phyloP scores from a whole-genome alignment of 2,797 vertebrate species.

The Pseudocheirus occidentalis region DNA sequence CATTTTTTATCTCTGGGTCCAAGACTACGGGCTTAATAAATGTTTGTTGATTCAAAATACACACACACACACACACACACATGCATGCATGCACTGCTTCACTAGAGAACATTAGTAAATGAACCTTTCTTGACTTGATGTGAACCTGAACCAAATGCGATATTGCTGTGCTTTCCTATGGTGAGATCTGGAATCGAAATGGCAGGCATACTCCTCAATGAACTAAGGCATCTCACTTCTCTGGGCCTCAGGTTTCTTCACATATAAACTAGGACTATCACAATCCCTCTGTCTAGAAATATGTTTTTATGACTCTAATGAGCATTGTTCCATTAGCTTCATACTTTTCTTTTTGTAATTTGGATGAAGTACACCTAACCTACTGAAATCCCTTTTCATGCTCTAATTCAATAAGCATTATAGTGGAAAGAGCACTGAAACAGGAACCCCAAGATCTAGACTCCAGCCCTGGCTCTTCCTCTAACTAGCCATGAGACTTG shows the following conservation, averaged over 20 bases:
- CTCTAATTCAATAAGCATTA: not conserved
- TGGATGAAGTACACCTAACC: not conserved
- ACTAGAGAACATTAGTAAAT: not conserved
- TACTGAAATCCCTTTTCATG: not conserved
- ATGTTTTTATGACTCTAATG: not conserved
- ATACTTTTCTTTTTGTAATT: not conserved
- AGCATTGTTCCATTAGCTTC: not conserved
- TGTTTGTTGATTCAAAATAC: not conserved
- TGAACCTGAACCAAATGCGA: not conserved
- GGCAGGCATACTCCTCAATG: not conserved
- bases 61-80: no score
- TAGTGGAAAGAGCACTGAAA: not conserved
- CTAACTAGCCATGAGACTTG: not conserved
- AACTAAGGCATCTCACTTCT: not conserved
- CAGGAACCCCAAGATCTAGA: not conserved
- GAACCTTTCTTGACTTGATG: not conserved
- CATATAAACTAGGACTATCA: not conserved
- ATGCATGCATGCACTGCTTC: not conserved
- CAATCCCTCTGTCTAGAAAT: not conserved
- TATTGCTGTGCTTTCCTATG: not conserved
- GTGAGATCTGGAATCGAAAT: not conserved
- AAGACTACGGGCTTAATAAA: not conserved
- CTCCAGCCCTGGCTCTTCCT: not conserved
- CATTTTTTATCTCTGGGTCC: not conserved
- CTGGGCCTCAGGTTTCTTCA: not conserved